Conservation (phyloP, 2,113 vertebrate species). For the Campylomormyrus tamandua region DNA sequence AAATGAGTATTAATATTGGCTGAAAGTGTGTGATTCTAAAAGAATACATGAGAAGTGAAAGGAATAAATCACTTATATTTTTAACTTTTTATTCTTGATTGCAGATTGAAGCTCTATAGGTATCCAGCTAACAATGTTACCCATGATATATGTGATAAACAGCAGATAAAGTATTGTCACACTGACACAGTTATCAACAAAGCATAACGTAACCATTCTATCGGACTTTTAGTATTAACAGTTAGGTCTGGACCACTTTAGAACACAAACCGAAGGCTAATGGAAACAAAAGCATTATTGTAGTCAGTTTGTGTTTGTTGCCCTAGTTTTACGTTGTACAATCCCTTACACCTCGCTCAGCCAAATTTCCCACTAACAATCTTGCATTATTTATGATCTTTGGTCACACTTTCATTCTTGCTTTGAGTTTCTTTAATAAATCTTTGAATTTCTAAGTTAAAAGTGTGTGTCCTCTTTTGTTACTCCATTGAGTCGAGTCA, state of each 20-base stretch:
- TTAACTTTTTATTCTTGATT: neutral
- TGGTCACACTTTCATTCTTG: neutral
- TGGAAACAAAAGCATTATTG: neutral
- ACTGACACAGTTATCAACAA: neutral
- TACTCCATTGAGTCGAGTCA: neutral
- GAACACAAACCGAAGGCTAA: neutral
- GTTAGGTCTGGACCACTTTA: neutral
- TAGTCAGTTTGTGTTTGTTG: neutral
- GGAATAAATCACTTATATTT: neutral
- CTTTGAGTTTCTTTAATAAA: neutral
- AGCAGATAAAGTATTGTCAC: neutral
- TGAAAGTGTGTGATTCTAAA: neutral
- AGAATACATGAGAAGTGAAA: neutral
- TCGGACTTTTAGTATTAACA: neutral
- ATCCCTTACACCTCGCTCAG: neutral
- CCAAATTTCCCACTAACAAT: neutral
- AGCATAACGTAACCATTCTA: neutral
- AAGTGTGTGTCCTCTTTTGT: neutral
- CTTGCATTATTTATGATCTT: neutral
- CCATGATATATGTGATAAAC: neutral
- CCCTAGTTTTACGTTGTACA: neutral
- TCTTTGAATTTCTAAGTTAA: neutral
- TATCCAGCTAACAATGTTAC: neutral
- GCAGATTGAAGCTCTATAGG: neutral
- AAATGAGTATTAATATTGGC: neutral